These are phyloP conservation scores for Polyploca ridens DNA, from an alignment of 2,888 invertebrate genomes.

Conservation along the genomic window DNA sequence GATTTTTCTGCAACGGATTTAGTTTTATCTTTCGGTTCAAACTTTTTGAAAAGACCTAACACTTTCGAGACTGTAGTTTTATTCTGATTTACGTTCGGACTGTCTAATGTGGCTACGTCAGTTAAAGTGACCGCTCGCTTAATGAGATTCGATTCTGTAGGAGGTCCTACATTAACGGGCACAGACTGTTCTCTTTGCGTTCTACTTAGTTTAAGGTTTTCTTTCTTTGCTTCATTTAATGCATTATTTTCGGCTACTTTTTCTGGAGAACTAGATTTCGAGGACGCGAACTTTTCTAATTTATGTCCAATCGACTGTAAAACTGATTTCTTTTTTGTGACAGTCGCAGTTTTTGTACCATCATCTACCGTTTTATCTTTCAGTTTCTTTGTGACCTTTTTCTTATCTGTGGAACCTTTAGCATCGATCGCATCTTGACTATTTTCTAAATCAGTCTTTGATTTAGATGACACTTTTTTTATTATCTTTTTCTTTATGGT, in stretches of 20 bases:
- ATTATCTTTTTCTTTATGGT: conserved; percentile 77
- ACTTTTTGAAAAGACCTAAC: conserved; percentile 90
- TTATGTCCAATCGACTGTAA: conserved; percentile 91
- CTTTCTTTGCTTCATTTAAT: conserved; percentile 55
- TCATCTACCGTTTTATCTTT: conserved; percentile 73
- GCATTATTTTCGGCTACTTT: conserved; percentile 65
- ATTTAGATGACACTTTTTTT: conserved; percentile 76
- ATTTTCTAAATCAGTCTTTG: conserved; percentile 68
- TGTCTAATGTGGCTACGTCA: conserved; percentile 83
- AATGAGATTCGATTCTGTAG: conserved; percentile 87
- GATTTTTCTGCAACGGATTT: conserved; percentile 63
- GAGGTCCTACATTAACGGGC: conserved; percentile 79
- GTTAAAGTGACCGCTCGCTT: conserved; percentile 90
- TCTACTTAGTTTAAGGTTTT: conserved; percentile 78
- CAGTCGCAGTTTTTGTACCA: conserved; percentile 47
- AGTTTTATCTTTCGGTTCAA: conserved; percentile 84
- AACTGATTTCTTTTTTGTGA: conserved; percentile 86
- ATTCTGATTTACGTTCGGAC: conserved; percentile 70
- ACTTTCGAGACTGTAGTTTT: conserved; percentile 90
- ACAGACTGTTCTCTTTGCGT: conserved; percentile 88
- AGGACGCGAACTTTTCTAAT: conserved; percentile 87
- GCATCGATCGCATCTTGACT: conserved; percentile 56
- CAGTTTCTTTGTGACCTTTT: conserved; percentile 72
- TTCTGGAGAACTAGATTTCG: conserved; percentile 78
- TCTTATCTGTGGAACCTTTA: conserved; percentile 66